Evolutionary conservation across 2,888 invertebrate species (phyloP).

Genomic region (Deroplatys truncata): DNA sequence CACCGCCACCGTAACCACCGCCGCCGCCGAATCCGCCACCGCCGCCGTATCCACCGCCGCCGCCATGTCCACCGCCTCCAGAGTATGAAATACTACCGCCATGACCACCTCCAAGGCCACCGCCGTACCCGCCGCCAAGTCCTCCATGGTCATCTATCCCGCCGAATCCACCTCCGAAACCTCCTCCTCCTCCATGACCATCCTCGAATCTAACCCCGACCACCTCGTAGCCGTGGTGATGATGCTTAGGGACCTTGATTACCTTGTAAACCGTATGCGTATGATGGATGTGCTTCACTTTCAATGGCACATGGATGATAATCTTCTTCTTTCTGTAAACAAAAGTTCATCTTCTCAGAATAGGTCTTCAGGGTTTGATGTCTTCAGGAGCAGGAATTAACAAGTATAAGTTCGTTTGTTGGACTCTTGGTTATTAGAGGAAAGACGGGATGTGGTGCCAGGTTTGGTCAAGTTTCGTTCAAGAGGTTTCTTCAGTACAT

Average conservation of each 20-base stretch:
- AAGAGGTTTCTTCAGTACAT: too few relatives aligned
- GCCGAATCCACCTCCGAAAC: constrained; percentile 47
- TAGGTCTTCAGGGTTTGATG: too few relatives aligned
- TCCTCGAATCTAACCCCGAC: constrained; percentile 1
- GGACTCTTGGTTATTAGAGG: too few relatives aligned
- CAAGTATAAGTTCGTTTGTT: too few relatives aligned
- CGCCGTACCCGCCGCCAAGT: constrained; percentile 31
- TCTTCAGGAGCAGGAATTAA: too few relatives aligned
- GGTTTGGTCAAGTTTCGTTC: too few relatives aligned
- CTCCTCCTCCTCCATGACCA: constrained; percentile 29
- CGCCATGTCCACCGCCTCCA: constrained; percentile 30
- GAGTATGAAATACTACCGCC: constrained; percentile 29
- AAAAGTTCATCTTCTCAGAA: not conserved
- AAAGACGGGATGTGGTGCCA: too few relatives aligned
- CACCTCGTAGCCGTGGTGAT: constrained; percentile 50
- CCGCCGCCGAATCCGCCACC: constrained; percentile 42
- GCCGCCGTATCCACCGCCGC: constrained; percentile 47
- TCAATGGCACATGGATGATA: constrained; percentile 73
- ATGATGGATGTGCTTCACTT: constrained; percentile 71
- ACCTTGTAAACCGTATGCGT: constrained; percentile 75
- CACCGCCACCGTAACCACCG: constrained; percentile 36
- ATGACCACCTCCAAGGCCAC: constrained; percentile 28
- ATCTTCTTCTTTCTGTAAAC: constrained; percentile 38
- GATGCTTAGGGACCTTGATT: constrained; percentile 52
- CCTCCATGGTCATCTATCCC: constrained; percentile 45